Percentiles rank a stretch among this genome's conserved stretches.
Evolutionary conservation across 2,888 invertebrate species (phyloP).

Genomic region (Allacma fusca): DNA sequence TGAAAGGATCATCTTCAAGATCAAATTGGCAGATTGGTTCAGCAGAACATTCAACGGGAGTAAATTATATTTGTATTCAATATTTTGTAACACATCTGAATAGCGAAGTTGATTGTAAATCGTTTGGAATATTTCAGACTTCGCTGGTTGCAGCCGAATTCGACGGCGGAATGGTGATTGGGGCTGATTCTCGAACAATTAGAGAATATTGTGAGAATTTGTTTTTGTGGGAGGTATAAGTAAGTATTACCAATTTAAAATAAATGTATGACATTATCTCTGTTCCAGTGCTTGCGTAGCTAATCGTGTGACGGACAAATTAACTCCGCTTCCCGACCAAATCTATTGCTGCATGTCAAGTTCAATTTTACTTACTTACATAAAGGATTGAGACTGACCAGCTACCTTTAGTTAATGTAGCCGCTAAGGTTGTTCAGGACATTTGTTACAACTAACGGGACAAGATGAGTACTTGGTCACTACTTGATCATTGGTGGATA

Average conservation of each 20-base stretch:
- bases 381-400: conserved; percentile 80
- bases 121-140: too few species aligned
- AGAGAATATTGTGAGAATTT: too few species aligned
- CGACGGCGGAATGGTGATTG: conserved; percentile 95
- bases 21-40: conserved; percentile 71
- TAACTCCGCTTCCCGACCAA: conserved; percentile 90
- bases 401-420: conserved; percentile 85
- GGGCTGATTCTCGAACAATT: conserved; percentile 94
- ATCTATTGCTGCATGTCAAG: conserved; percentile 98
- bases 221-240: too few species aligned
- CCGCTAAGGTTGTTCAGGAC: conserved; percentile 91
- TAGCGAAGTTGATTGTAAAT: too few species aligned
- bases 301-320: conserved; percentile 94
- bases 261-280: background rate
- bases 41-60: conserved; percentile 81
- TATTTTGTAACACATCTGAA: background rate
- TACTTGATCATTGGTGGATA: conserved; percentile 96
- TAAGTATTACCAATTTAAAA: too few species aligned
- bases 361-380: conserved; percentile 71
- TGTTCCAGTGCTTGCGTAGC: conserved; percentile 81
- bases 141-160: conserved; percentile 98
- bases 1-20: too few species aligned
- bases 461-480: conserved; percentile 89
- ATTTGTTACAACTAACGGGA: conserved; percentile 97
- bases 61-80: conserved; percentile 66